Evolutionary conservation across 2,113 vertebrate species (phyloP), one percentile per base, ranked within the genome.

Genomic region (Erythrocebus patas): DNA sequence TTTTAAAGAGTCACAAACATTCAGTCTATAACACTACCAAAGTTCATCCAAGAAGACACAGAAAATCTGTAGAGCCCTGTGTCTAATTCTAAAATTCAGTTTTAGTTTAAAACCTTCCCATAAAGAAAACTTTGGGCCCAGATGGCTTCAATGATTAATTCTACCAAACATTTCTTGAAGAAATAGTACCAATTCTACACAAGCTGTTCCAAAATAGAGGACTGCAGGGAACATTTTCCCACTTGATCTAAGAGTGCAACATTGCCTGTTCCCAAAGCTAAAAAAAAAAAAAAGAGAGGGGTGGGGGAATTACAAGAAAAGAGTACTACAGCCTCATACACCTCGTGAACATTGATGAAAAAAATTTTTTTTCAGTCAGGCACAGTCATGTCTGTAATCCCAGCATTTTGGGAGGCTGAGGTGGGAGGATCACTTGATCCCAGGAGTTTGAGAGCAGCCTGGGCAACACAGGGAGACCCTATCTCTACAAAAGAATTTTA

Each of bases 131-230:
- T 86, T 93, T 57, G n/a, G 70, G 55, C 52, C 43, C 84, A 96
- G 66, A 96, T 97, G 94, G 75, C 48, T 90, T 95, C 32, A 82
- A 16, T 83, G 59, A 40, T 94, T 85, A 92, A 48, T 94, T 96
- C 40, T 75, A 61, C 48, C 55, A 83, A 79, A 81, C 61, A 83
- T 86, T 97, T 95, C 68, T 83, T 61, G 55, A 88, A 97, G 50
- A 95, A 91, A 91, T 40, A 88, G 38, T 93, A 73, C 22, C 12
- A 76, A 32, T 83, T 95, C 52, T 79, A 93, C 27, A 92, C 85
- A 97, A 87, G 32, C 80, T 91, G 73, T 66, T 94, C 32, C 68
- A 68, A 89, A 85, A 48, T 23, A 75, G 4, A 76, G 64, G 72
- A 57, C n/a, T 82, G 20, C 16, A 55, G 12, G 48, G 30, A 78